These are phyloP conservation scores for Lerema accius DNA, from an alignment of 1,140 invertebrate species.

Conservation along the genomic window DNA sequence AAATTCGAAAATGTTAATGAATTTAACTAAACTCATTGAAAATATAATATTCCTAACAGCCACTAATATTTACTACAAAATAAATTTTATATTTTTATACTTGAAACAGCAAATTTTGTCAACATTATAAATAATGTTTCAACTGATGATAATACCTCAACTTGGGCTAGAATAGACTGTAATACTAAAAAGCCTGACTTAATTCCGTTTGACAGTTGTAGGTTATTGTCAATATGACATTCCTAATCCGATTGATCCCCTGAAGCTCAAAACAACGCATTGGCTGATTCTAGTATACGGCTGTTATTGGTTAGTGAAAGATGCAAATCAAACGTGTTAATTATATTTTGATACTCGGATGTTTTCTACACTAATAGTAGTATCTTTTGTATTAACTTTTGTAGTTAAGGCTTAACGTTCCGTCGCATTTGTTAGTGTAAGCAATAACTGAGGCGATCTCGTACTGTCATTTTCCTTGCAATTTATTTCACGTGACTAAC, in stretches of 20 bases:
- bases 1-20: too few relatives aligned
- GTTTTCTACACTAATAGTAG: conserved; percentile 79
- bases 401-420: conserved; percentile 65
- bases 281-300: conserved; percentile 82
- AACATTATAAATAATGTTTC: too few relatives aligned
- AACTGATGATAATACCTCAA: neutral
- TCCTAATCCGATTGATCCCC: conserved; percentile 49
- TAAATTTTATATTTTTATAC: too few relatives aligned
- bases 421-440: conserved; percentile 67
- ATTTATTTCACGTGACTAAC: conserved; percentile 38
- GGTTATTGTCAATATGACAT: conserved; percentile 51
- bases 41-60: too few relatives aligned
- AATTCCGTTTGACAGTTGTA: neutral
- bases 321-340: conserved; percentile 77
- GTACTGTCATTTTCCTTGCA: conserved; percentile 3
- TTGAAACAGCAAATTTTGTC: neutral
- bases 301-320: conserved; percentile 82
- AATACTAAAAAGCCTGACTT: neutral
- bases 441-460: conserved; percentile 24
- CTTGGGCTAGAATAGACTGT: neutral
- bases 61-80: too few relatives aligned
- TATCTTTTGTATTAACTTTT: conserved; percentile 73
- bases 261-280: conserved; percentile 76
- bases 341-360: conserved; percentile 82
- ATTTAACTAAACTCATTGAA: too few relatives aligned